phyloP scores from a whole-genome alignment of 53 echinoderm and acorn worm genomes.

The Astropecten irregularis region DNA sequence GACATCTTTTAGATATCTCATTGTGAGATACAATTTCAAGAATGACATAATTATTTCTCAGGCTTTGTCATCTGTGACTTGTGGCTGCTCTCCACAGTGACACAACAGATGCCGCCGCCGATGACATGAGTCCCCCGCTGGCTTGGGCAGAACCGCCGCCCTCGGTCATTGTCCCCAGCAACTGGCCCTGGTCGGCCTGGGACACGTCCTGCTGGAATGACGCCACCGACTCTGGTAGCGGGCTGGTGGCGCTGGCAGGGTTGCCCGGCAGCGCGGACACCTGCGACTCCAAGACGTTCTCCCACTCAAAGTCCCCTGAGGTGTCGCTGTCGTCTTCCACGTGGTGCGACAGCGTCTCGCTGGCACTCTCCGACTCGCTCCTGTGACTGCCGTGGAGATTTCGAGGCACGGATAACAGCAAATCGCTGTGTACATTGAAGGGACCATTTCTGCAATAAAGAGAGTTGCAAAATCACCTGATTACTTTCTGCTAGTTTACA shows the following conservation, averaged over 20 bases:
- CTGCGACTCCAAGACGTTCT: constrained; percentile 75
- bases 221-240: constrained; percentile 37
- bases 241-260: constrained; percentile 47
- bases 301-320: constrained; percentile 87
- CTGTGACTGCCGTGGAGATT: constrained; percentile 69
- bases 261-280: constrained; percentile 57
- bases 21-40: too few species aligned
- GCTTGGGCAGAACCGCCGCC: constrained; percentile 46
- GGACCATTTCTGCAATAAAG: constrained; percentile 40
- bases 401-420: constrained; percentile 64
- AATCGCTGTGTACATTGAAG: constrained; percentile 82
- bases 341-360: constrained; percentile 55
- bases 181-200: not conserved
- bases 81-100: constrained; percentile 95
- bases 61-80: constrained; percentile 67
- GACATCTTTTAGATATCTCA: too few species aligned
- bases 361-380: constrained; percentile 74
- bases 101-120: constrained; percentile 91
- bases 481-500: not conserved
- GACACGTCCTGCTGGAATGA: constrained; percentile 60
- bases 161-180: not conserved
- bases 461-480: not conserved
- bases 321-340: constrained; percentile 60
- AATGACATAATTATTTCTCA: too few species aligned
- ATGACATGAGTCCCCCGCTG: constrained; percentile 88